Evolutionary conservation across 2,113 vertebrate genomes (phyloP), one percentile per base, ranked within the genome.

Genomic region (Megalops atlanticus): DNA sequence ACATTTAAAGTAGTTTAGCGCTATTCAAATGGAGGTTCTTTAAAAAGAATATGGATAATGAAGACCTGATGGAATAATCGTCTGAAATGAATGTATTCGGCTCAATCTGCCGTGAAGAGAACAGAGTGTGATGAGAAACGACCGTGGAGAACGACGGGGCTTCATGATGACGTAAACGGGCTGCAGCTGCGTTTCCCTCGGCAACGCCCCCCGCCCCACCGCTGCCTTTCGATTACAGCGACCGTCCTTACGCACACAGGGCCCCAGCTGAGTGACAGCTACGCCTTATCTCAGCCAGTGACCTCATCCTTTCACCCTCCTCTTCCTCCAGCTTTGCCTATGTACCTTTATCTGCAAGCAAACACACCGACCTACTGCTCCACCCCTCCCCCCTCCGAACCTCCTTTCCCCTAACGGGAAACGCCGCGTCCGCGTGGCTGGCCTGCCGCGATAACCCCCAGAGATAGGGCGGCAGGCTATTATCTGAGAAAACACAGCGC

Each of bases 371-470:
- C 33, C 74, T 77, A 35, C 24, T 47, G 0, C 38, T 21, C 58
- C 24, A 3, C 21, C n/a, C 52, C 7, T 52, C 4, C 38, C 35
- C 40, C 7, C 35, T 21, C n/a, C n/a, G n/a, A n/a, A n/a, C n/a
- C 58, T 41, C 14, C 58, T n/a, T 5, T n/a, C 31, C 58, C 31
- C n/a, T 1, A 64, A 64, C n/a, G 31, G 58, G 58, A 64, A 64
- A 18, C 52, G 4, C 18, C n/a, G 52, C 21, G 31, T 47, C 79
- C 15, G 38, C 38, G 24, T 27, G 36, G 75, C 69, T 70, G 49
- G 27, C 18, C 10, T 27, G 36, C 11, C 2, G 52, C 49, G 80
- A 77, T 80, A 77, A 85, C 81, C 74, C 31, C 16, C 8, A 73
- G 52, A 35, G 6, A 39, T 40, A 38, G 79, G 45, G 31, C 49